phyloP scores from a whole-genome alignment of 2,113 vertebrate genomes.

The Phyllostomus hastatus region DNA sequence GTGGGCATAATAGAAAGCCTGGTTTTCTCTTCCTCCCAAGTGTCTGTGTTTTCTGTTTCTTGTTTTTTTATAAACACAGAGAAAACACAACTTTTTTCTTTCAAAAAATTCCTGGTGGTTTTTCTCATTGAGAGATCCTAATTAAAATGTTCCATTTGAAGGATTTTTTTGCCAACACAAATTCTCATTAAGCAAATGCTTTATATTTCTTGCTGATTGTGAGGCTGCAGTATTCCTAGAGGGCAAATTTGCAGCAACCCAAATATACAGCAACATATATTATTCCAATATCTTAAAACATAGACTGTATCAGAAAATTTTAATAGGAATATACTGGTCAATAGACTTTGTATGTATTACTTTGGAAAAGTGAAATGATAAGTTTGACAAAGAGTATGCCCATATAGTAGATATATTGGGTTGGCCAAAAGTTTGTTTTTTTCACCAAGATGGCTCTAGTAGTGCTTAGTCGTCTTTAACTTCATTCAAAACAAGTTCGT shows the following conservation, averaged over 20 bases:
- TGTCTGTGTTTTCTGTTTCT: not conserved
- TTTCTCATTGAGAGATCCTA: slow-evolving; percentile 45
- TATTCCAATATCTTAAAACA: not conserved
- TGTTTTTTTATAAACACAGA: not conserved
- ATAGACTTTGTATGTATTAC: slow-evolving; percentile 9
- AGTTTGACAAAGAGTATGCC: not conserved
- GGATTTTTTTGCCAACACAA: slow-evolving; percentile 59
- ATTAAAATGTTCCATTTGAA: slow-evolving; percentile 76
- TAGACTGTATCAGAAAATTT: slow-evolving; percentile 26
- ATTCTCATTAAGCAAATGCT: slow-evolving; percentile 64
- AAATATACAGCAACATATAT: slow-evolving; percentile 19
- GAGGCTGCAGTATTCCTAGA: slow-evolving; percentile 38
- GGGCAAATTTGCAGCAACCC: slow-evolving; percentile 35
- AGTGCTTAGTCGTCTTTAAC: too few relatives aligned
- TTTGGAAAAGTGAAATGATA: slow-evolving; percentile 21
- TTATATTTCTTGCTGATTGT: not conserved
- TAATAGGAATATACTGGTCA: not conserved
- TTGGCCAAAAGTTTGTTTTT: too few relatives aligned
- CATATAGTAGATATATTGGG: not conserved
- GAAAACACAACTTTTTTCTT: slow-evolving; percentile 20
- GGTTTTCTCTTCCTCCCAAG: not conserved
- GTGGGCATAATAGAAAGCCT: not conserved
- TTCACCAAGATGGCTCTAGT: too few relatives aligned
- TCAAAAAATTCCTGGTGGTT: not conserved
- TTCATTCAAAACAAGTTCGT: too few relatives aligned